Evolutionary conservation across 2,888 invertebrate species (phyloP), one percentile per base, ranked within the genome.

Genomic region (Anoplius nigerrimus): DNA sequence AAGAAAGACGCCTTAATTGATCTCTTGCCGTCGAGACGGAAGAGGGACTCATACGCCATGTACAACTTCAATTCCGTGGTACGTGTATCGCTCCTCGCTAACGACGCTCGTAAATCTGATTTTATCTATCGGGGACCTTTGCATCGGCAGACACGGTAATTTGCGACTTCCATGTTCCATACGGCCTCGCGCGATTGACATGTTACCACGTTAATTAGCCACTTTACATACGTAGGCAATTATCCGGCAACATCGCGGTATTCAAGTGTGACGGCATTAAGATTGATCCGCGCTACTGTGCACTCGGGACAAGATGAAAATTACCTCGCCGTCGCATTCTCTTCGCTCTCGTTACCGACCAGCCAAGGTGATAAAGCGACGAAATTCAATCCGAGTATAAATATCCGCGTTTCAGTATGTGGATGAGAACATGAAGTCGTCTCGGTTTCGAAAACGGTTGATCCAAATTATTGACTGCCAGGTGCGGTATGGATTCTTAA

Each of bases 1-100:
- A 78, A 84, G 4, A 87, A 86, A 56, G 85, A 86, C 18, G 80
- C 82, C 11, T 46, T 86, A 15, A 79, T 84, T 15, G 87, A 88
- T n/a, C 77, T 80, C 8, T 65, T 86, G 18, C 79, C 86, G 2
- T 77, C 82, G 0, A 80, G 85, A 45, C 80, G 76, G 48, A 87
- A 86, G 59, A 76, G 88, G 27, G 85, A 88, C 24, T 65, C 84
- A 6, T 72, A 79, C 4, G 62, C 67, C 8, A 64, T 79, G 2
- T 71, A 68, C 5, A 78, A 78, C 60, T 72, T 85, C 16, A 57
- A 70, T 64, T 71, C 79, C 1, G 75, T 82, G 81, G 87, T 87
- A 66, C 48, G 58, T 60, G 18, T 24, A 20, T 34, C 27, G 8
- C 34, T 34, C 11, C 6, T 27, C n/a, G 27, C 6, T 27, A 18